These are phyloP conservation scores for Platynereis dumerilii DNA, from an alignment of 2,888 invertebrate species.

Conservation along the genomic window DNA sequence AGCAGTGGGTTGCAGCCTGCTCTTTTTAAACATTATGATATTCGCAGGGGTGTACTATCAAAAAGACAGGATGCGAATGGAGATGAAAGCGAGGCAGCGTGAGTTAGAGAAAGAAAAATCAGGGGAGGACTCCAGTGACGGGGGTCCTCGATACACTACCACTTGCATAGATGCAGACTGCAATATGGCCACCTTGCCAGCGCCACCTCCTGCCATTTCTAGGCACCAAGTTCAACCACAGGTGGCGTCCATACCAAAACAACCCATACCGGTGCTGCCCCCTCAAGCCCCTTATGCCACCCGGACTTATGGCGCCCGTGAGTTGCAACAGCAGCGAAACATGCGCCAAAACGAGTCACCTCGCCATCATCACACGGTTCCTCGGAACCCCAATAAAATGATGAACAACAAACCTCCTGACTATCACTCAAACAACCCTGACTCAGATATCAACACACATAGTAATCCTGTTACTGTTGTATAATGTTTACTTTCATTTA, in stretches of 20 bases:
- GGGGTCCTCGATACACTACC: not conserved
- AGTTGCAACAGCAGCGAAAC: not conserved
- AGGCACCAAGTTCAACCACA: constrained; percentile 24
- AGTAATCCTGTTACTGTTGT: constrained; percentile 24
- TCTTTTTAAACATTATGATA: constrained; percentile 89
- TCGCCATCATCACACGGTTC: constrained; percentile 3
- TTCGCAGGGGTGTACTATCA: constrained; percentile 96
- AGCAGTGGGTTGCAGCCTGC: constrained; percentile 89
- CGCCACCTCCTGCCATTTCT: constrained; percentile 9
- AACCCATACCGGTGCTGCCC: constrained; percentile 21
- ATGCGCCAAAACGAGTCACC: constrained; percentile 9
- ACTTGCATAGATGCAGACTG: not conserved
- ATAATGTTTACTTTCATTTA: constrained; percentile 5
- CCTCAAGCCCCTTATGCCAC: constrained; percentile 19
- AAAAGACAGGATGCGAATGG: constrained; percentile 55
- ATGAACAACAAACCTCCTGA: constrained; percentile 7
- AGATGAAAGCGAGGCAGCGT: constrained; percentile 41
- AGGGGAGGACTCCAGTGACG: constrained; percentile 1
- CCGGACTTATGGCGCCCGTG: constrained; percentile 3
- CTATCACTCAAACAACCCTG: constrained; percentile 12
- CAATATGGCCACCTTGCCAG: constrained; percentile 8
- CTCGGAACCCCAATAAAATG: constrained; percentile 9
- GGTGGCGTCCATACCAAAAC: constrained; percentile 13
- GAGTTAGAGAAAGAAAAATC: constrained; percentile 32
- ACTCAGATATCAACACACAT: constrained; percentile 20